Evolutionary conservation across 2,797 vertebrate genomes (phyloP), one percentile per base, ranked within the genome.

Genomic region (Decapterus maruadsi): DNA sequence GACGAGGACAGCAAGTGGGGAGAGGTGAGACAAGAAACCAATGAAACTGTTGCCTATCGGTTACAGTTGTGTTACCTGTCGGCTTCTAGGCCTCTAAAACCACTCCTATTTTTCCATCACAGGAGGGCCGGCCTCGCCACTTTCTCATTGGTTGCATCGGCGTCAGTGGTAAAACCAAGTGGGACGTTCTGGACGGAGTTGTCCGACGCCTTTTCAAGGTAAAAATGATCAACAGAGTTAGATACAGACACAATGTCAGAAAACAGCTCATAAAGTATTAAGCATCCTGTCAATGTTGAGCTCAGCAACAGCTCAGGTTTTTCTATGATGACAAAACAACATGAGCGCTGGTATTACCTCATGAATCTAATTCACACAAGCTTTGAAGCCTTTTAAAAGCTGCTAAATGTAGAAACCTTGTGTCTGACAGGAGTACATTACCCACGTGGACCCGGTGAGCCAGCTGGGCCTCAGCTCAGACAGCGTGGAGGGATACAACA

Each of bases 131-230:
- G 29, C 89, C 93, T 20, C 95, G 94, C 6, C 88, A 95, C 56
- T 99, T 98, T 83, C 96, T 99, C 68, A 98, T 99, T 20, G 98
- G 98, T 50, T 98, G 97, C 92, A 99, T 99, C 9, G 97, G 98
- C 2, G 97, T 99, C 57, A 98, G 98, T 2, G 98, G 98, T 20
- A 99, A 99, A 93, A 99, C 98, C 72, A 99, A 98, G 72, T 99
- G 98, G 98, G 98, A 99, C 42, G 97, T 99, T 40, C 94, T 99
- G 84, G 98, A 99, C 42, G 98, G 98, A 29, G 98, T 99, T 40
- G 98, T 99, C 0, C 94, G 96, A 8, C 95, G 98, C 2, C 93
- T 99, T 1, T 99, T 99, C 67, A 99, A 99, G 96, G 98, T 99
- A 87, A 86, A 67, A 19, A 0, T 7, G 22, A 48, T 7, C 4